Conservation (phyloP, 2,113 vertebrate genomes). For the Archilochus colubris region DNA sequence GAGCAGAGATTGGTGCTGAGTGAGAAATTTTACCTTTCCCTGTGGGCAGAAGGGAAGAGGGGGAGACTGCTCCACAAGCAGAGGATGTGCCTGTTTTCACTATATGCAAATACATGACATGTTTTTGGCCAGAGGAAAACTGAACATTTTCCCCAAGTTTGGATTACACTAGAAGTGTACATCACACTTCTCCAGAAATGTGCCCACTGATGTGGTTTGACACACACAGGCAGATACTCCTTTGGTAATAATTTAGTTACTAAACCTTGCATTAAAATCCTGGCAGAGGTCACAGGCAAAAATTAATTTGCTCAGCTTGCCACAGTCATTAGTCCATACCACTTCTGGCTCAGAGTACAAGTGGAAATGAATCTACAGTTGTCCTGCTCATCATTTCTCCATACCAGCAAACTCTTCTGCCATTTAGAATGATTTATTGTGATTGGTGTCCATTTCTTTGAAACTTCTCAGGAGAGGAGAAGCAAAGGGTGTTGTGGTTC, state of each 20-base stretch:
- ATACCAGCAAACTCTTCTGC: conserved; percentile 7
- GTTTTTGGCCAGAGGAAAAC: neutral
- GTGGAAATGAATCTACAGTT: conserved; percentile 41
- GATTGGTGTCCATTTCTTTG: neutral
- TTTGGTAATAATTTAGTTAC: neutral
- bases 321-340: neutral
- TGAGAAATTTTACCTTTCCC: conserved; percentile 28
- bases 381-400: conserved; percentile 29
- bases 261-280: conserved; percentile 32
- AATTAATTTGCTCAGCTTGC: conserved; percentile 33
- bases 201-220: neutral
- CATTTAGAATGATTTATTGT: conserved; percentile 31
- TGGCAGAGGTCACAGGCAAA: conserved; percentile 45
- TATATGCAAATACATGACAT: neutral
- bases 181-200: neutral
- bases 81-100: neutral
- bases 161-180: neutral
- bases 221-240: neutral
- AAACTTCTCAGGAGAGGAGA: neutral
- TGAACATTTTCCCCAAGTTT: conserved; percentile 10
- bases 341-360: conserved; percentile 14
- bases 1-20: neutral
- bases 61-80: neutral
- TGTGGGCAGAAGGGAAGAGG: neutral
- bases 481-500: neutral